These are phyloP conservation scores for Stramonita haemastoma DNA, from an alignment of 2,888 invertebrate genomes.

Conservation along the genomic window DNA sequence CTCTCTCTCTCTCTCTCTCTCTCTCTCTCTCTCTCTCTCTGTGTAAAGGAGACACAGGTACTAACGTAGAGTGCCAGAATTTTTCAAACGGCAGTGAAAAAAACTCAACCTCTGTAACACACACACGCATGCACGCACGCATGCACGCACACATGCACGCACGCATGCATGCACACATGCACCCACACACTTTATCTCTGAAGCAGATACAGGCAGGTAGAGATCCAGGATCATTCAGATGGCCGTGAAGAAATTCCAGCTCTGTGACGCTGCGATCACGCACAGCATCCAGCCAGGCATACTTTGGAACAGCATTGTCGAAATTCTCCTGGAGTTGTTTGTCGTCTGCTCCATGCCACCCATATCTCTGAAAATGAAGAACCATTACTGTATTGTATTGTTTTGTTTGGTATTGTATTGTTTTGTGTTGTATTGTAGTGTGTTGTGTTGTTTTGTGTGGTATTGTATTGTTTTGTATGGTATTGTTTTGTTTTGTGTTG, in stretches of 20 bases:
- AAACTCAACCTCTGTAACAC: too few species aligned
- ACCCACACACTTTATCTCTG: slow-evolving; percentile 64
- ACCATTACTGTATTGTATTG: not conserved
- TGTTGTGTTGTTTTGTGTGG: too few species aligned
- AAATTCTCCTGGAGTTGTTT: slow-evolving; percentile 69
- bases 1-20: too few species aligned
- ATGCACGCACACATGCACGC: not conserved
- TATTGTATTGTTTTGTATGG: too few species aligned
- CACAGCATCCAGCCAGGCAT: slow-evolving; percentile 68
- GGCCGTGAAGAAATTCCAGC: slow-evolving; percentile 73
- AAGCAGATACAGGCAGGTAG: slow-evolving; percentile 70
- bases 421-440: too few species aligned
- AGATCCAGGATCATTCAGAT: slow-evolving; percentile 69
- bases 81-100: too few species aligned
- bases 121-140: not conserved
- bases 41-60: too few species aligned
- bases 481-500: too few species aligned
- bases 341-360: slow-evolving; percentile 73
- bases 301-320: slow-evolving; percentile 67
- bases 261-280: slow-evolving; percentile 74
- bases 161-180: not conserved
- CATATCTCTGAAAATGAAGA: slow-evolving; percentile 65
- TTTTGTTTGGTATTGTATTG: too few species aligned
- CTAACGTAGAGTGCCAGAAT: too few species aligned
- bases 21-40: too few species aligned